Base-by-base conservation (phyloP, 2,888 invertebrate genomes). In the Steinernema carpocapsae region DNA sequence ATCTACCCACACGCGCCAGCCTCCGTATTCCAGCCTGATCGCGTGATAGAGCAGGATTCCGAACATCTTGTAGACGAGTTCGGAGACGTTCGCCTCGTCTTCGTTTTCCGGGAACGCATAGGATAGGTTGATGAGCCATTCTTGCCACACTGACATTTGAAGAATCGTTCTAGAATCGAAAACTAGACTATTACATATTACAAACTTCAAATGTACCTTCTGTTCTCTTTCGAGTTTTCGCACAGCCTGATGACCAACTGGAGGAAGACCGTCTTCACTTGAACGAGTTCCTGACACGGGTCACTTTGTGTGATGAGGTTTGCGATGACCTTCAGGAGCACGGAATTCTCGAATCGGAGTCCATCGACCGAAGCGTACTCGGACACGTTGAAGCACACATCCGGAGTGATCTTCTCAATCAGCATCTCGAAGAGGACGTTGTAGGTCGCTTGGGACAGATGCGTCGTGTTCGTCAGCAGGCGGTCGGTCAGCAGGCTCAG, bases 1-100 rank as follows among this genome's bases (percentile, higher is more conserved):
- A 88, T 99, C 99, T 4, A 99, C 97, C 99, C 99, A 99, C 22
- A 99, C 99, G 77, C 99, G 90, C 99, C 99, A 99, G 19, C 99
- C 99, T 4, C 99, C 99, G 87, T 96, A 99, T 89, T 99, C 99
- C 86, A 94, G 94, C 88, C 97, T 97, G 83, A 99, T 95, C 51
- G 99, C 99, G 89, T 99, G 99, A 88, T 99, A 97, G 59, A 99
- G 90, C 77, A 99, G 90, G 94, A 97, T 96, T 19, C 95, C 92
- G 90, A 99, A 99, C 82, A 99, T 90, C 0, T 95, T 94, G 89
- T 97, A 97, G 48, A 99, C 97, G 94, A 97, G 94, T 88, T 97
- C 97, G 0, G 95, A 95, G 73, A 97, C 93, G 89, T 95, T 94
- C 88, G 70, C 19, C 71, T 87, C 81, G 7, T 80, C 75, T 10